Evolutionary conservation across 2,888 invertebrate species (phyloP), one percentile per base, ranked within the genome.

Genomic region (Sarcophaga rosellei): DNA sequence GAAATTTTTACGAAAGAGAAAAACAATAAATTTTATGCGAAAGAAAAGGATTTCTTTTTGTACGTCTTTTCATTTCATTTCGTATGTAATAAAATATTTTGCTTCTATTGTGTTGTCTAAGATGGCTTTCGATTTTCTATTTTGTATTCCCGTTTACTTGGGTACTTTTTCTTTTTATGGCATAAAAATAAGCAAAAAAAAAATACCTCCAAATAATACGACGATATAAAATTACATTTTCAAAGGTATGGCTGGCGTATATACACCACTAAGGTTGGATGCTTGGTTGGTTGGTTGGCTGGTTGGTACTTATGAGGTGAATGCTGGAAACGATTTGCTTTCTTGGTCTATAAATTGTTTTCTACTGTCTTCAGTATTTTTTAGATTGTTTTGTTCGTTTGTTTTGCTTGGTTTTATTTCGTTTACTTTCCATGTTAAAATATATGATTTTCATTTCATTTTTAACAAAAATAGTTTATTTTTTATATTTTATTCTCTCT

Each of bases 361-460:
- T 17, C 17, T 53, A 15, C 53, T 53, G 17, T 53, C 53, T 53
- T 53, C 17, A 53, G 53, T 53, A 0, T 53, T 53, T 15, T 47
- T 53, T 53, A 53, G 53, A 53, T 53, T 12, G 53, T 53, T 47
- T 47, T 47, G 6, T 35, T 35, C 35, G 35, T 35, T 47, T 47
- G 11, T 47, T 53, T 53, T 53, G 53, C 53, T 53, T 35, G 35
- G 8, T 35, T 35, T 35, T 35, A 35, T 35, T 35, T 35, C 35
- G 8, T 62, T 78, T 69, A 79, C 70, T 79, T 79, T 79, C 62
- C 20, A 35, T 47, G 45, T 61, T 62, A 68, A 45, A 53, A 53
- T 35, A 68, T 68, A 70, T 70, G 20, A 78, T 70, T 70, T 78
- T 62, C 63, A 78, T 70, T 78, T 70, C 1, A 78, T 17, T 17